A percentile compares a stretch with the other conserved stretches of the same genome.
phyloP scores from a whole-genome alignment of 2,888 invertebrate genomes.

The Hypomecis atomaria region DNA sequence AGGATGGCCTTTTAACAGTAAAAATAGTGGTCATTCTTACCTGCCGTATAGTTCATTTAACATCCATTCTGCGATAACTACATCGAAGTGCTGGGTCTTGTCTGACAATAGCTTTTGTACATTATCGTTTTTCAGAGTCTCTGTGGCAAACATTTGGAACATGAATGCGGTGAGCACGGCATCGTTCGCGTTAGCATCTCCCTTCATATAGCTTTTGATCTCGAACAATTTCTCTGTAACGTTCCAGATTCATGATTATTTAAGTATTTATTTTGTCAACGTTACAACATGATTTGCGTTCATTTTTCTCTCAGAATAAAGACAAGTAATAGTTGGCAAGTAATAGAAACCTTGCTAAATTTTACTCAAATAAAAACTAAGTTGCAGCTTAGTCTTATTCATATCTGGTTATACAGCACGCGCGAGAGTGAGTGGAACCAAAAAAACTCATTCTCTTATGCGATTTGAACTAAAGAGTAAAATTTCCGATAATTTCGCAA shows the following conservation, averaged over 20 bases:
- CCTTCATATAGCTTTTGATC: slow-evolving; percentile 44
- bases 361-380: no score
- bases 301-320: background rate
- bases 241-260: no score
- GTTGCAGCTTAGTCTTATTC: no score
- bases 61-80: slow-evolving; percentile 59
- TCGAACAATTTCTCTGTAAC: slow-evolving; percentile 40
- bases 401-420: no score
- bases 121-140: slow-evolving; percentile 40
- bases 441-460: no score
- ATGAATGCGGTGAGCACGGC: slow-evolving; percentile 20
- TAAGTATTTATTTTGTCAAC: background rate
- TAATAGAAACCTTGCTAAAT: no score
- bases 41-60: slow-evolving; percentile 52
- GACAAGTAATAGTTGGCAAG: no score
- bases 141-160: slow-evolving; percentile 32
- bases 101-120: slow-evolving; percentile 52
- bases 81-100: slow-evolving; percentile 54
- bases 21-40: slow-evolving; percentile 41
- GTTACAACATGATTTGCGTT: background rate
- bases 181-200: slow-evolving; percentile 19
- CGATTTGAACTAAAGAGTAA: no score
- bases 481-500: no score
- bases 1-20: no score
- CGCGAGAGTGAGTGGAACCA: no score